Base-by-base conservation (phyloP, 2,888 invertebrate species). In the Phania funesta region DNA sequence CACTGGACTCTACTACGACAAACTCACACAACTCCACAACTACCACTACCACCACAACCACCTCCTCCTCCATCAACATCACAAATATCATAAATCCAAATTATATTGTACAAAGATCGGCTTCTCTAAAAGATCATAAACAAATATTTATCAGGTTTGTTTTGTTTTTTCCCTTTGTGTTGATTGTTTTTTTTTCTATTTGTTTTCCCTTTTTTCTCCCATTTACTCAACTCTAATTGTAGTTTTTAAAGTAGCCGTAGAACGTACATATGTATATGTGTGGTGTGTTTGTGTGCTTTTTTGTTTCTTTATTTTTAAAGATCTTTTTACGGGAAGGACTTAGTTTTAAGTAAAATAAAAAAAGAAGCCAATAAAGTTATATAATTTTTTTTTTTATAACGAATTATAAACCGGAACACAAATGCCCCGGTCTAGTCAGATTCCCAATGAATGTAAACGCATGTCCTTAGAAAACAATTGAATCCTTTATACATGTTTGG, bases 41-140 rank as follows among this genome's bases (percentile, higher is more conserved):
- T 44, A 84, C 85, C 86, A 85, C 85, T 84, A 84, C 38, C 74
- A 67, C 83, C 80, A 81, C 78, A 74, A 73, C 84, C 79, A 77
- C 83, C 79, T 67, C 86, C 83, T 54, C 85, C 76, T 78, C 67
- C 86, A 84, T 60, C 85, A 84, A 76, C 85, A 84, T 73, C 86
- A 85, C 88, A 90, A 83, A 89, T 90, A 89, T 90, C 84, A 87
- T 89, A 85, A 92, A 92, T 91, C 92, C 92, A 87, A 92, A 91
- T 89, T 92, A 92, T 88, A 90, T 89, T 88, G 90, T 91, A 87
- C 91, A 91, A 91, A 92, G 93, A 91, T 93, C 93, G 90, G 93
- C 93, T 87, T 93, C 93, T 90, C 92, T 93, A 89, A 91, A 91
- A 91, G 91, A 91, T 89, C 90, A 91, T 89, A 90, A 82, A 82